Evolutionary conservation across 2,888 invertebrate species (phyloP), one percentile per base, ranked within the genome.

Genomic region (Xestia sexstrigata): DNA sequence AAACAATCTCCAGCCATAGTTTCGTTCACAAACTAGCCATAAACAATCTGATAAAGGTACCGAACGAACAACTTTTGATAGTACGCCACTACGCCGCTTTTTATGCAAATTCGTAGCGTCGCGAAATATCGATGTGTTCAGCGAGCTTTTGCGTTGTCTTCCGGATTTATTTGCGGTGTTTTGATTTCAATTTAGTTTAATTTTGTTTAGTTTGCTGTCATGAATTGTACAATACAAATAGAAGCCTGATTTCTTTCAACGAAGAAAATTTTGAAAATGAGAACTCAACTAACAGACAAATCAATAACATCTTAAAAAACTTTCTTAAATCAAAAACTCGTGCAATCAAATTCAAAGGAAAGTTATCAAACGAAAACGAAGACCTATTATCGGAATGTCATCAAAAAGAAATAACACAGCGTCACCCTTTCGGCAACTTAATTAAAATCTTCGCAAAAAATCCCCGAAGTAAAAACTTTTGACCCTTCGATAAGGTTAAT

Each of bases 361-460:
- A 93, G 93, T 94, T 91, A 91, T 90, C 88, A 92, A 82, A 95
- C 76, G 76, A 82, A 81, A 82, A 82, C 77, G 85, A 79, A 73
- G 87, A 95, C 94, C 95, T 94, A 95, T 95, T 94, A 96, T 96
- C 94, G 95, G 70, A 93, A 92, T 95, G 95, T 95, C 95, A 95
- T 96, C 94, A 95, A 95, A 95, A 95, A 94, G 94, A 93, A 95
- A 95, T 95, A 94, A 95, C 93, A 93, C 47, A 91, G 91, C 91
- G 90, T 91, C 91, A 94, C 95, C 95, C 95, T 94, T 95, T 91
- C 88, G 85, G 76, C 80, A 94, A 96, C 94, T 95, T 94, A 96
- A 96, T 96, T 96, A 95, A 95, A 95, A 94, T 92, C 81, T 84
- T 86, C 20, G 70, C 81, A 87, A 88, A 88, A 88, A 88, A 87